Base-by-base conservation (phyloP, 2,113 vertebrate genomes). In the Aldabrachelys gigantea region DNA sequence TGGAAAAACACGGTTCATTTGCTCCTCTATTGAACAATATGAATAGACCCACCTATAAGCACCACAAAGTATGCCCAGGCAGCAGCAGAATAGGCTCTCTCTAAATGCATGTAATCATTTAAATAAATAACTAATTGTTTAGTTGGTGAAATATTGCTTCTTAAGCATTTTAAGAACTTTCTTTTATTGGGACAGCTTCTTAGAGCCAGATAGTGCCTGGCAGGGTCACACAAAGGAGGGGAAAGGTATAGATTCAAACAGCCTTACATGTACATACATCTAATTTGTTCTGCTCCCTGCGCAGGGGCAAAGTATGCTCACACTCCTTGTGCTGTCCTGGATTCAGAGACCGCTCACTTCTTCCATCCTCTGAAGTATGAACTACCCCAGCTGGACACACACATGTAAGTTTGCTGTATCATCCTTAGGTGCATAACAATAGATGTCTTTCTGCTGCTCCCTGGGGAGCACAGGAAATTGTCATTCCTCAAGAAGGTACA, bases 221-320 rank as follows among this genome's bases (percentile, higher is more conserved):
- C 10, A 31, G 10, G 7, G 72, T 53, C 83, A 1, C 24, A 85
- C 35, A 69, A 19, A 19, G 31, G 35, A 50, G 6, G 31, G 35
- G 4, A 3, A 81, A 17, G 1, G 3, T 21, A 2, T 4, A 4
- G 41, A 29, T 16, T 0, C n/a, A 12, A 35, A 59, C 27, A 52
- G 3, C 25, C n/a, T 3, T 35, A 9, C 25, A 52, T n/a, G 72
- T 16, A 72, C 13, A 72, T 35, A 29, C 4, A 25, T 5, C 1
- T 59, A 1, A 3, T 21, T 62, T 2, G 2, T 56, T 54, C 8
- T 5, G 59, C 24, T 86, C 2, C 27, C 29, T 89, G 8, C 16
- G n/a, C 62, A 69, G 14, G 29, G 38, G 3, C n/a, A 12, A 44
- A 25, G 12, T 44, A 25, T 44, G 21, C n/a, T 76, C 22, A n/a